A percentile compares a stretch with the other conserved stretches of the same genome.
phyloP scores from a whole-genome alignment of 2,888 invertebrate genomes.

The Melipona beecheii region DNA sequence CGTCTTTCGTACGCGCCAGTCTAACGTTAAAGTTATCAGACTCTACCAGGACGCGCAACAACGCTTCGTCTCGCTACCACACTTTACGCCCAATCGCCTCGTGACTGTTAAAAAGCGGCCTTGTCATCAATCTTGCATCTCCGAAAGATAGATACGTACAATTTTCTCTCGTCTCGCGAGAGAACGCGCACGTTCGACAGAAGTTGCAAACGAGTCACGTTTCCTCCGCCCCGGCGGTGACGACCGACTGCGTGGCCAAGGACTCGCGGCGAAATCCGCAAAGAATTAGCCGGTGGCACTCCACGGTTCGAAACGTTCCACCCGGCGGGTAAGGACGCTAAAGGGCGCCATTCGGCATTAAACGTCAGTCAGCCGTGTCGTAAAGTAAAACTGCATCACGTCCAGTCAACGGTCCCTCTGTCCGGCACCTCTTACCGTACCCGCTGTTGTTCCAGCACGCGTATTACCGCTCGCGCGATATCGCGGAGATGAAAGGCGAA shows the following conservation, averaged over 20 bases:
- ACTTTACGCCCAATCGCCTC: not conserved
- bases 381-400: conserved; percentile 79
- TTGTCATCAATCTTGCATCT: not conserved
- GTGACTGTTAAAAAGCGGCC: not conserved
- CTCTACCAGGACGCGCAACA: too few species aligned
- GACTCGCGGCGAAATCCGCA: conserved; percentile 57
- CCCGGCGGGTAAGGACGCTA: conserved; percentile 72
- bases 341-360: conserved; percentile 79
- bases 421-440: conserved; percentile 68
- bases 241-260: conserved; percentile 12
- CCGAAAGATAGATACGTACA: too few species aligned
- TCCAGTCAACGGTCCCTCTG: conserved; percentile 72
- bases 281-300: conserved; percentile 58
- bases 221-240: not conserved
- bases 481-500: conserved; percentile 49
- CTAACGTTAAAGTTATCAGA: conserved; percentile 17
- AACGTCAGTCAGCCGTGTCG: conserved; percentile 80
- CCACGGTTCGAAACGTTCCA: conserved; percentile 56
- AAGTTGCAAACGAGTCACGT: not conserved
- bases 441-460: conserved; percentile 59
- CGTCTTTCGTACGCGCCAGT: not conserved
- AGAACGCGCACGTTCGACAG: too few species aligned
- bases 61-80: not conserved
- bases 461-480: conserved; percentile 70
- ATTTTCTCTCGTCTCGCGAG: too few species aligned